Evolutionary conservation across 1,140 invertebrate species (phyloP), one percentile per base, ranked within the genome.

Genomic region (Cheumatopsyche charites): DNA sequence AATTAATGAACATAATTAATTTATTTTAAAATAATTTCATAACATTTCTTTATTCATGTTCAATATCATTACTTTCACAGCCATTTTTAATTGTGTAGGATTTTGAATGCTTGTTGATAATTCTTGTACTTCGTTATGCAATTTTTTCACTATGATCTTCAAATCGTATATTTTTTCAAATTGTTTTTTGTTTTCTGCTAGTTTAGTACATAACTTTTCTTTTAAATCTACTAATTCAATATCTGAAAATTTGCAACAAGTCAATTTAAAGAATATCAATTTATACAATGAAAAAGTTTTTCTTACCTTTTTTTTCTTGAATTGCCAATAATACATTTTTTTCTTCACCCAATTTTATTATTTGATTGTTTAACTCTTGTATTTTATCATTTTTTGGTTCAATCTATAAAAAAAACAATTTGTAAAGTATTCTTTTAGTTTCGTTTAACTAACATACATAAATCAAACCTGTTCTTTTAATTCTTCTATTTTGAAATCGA

Each of bases 401-500:
- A 77, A 93, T 90, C 83, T 85, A 82, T 67, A 45, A 69, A 47
- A 62, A 41, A 47, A 13, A 62, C 19, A 29, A 61, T 17, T 15
- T 66, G 45, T 23, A 2, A 36, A 26, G 43, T 23, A 19, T 49
- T 42, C 15, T n/a, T 17, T 23, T 47, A 25, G 25, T 67, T n/a
- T 26, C 15, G 9, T 4, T 9, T 3, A 36, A 36, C 3, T 67
- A 29, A 36, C n/a, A 25, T 67, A 21, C 23, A 15, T 12, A 63
- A 15, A 5, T 42, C 15, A 15, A 70, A 83, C 83, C 79, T 92
- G 87, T 81, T 88, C 89, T 79, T 94, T 92, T 9, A 95, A 79
- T 79, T 96, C 94, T 45, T 90, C 89, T 36, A 96, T 94, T 82
- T 95, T 95, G 77, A 94, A 94, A 77, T 94, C 93, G 15, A 96